Evolutionary conservation across 30 jellyfish, hydroid and myxozoan species (phyloP), one percentile per base, ranked within the genome.

Genomic region (Pelagia noctiluca): DNA sequence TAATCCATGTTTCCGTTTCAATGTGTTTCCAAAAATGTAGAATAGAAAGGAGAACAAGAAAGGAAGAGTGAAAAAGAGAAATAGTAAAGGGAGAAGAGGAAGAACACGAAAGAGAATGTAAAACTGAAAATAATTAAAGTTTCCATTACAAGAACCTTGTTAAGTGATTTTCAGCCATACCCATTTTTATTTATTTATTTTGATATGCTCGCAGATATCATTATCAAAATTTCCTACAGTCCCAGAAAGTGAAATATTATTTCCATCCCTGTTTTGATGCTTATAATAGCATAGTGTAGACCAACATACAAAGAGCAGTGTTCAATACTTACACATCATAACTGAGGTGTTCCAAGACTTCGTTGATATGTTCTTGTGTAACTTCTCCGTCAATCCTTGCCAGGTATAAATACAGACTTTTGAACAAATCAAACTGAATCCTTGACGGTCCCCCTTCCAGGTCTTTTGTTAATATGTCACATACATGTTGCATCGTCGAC

Each of bases 401-500:
- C 30, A 93, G 94, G 69, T 93, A 93, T 28, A 78, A 50, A 62
- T 93, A 93, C 48, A 93, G 63, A 28, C 35, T 60, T 48, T 83
- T 82, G 90, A 93, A 93, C 16, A 69, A 63, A 25, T 88, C 93
- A 61, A 93, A 88, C 26, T 87, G 80, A 2, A 93, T 87, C 52
- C 94, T 49, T 12, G 98, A 87, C 24, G 96, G 90, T n/a, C 98
- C 98, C 0, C 98, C 98, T 50, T 93, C 97, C 46, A 93, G 93
- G 60, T 93, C 98, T 36, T 87, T 93, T 30, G 98, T 93, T 16
- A 93, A 35, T 2, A 93, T 82, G 54, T 93, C 98, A 79, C 98
- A 93, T 10, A 93, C 67, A 0, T 85, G 36, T 50, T 80, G 83
- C 92, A 93, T 64, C 4, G 98, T 94, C 47, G 42, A 63, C 2